A percentile compares a stretch with the other conserved stretches of the same genome.
Evolutionary conservation across 1,140 invertebrate genomes (phyloP).

Genomic region (Papilio glaucus): DNA sequence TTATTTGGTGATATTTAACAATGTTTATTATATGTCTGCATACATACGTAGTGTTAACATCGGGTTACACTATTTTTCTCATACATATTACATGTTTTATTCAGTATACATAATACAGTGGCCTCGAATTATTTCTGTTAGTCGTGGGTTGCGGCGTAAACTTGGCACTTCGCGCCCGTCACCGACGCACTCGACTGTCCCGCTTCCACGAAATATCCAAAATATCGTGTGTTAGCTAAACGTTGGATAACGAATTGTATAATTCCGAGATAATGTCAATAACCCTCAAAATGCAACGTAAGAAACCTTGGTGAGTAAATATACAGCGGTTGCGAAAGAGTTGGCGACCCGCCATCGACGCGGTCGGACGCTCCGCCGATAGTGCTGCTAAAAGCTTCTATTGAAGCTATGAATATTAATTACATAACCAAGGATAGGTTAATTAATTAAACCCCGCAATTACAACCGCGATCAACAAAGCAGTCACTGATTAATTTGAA

Average conservation of each 20-base stretch:
- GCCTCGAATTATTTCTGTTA: conserved; percentile 76
- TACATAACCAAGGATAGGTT: conserved; percentile 20
- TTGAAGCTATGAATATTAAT: conserved; percentile 32
- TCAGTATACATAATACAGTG: conserved; percentile 54
- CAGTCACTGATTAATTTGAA: conserved; percentile 15
- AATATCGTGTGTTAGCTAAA: conserved; percentile 51
- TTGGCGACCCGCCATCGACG: conserved; percentile 69
- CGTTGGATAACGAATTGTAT: conserved; percentile 69
- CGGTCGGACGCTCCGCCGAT: conserved; percentile 56
- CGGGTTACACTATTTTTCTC: conserved; percentile 29
- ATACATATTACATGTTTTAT: conserved; percentile 47
- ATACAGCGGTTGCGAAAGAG: conserved; percentile 73
- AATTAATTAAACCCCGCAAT: conserved; percentile 18
- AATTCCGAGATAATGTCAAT: conserved; percentile 73
- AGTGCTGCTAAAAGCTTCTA: conserved; percentile 46
- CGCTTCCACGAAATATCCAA: conserved; percentile 48
- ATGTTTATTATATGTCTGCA: not conserved
- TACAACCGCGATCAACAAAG: not conserved
- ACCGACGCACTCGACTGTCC: conserved; percentile 44
- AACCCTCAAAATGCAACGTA: conserved; percentile 76
- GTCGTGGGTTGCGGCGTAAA: conserved; percentile 67
- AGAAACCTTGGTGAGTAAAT: conserved; percentile 74
- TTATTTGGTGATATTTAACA: not conserved
- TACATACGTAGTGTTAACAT: too few species aligned
- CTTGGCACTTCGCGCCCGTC: conserved; percentile 71